Conservation (phyloP, 2,888 invertebrate species). For the Tinea semifulvella region DNA sequence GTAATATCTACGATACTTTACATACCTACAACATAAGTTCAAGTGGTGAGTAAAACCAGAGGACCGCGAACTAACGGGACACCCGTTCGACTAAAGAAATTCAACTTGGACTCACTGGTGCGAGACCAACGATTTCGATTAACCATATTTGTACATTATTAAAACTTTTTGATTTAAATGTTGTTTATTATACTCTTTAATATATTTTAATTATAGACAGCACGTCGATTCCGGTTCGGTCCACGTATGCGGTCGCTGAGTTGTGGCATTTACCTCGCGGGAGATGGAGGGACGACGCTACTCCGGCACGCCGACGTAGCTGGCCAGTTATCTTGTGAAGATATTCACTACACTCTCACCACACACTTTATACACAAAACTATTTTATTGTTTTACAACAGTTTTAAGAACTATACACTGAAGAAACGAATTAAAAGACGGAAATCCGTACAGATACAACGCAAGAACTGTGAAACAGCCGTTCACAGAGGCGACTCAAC, state of each 20-base stretch:
- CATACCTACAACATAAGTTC: no score
- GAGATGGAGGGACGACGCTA: slow-evolving; percentile 45
- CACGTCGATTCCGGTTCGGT: slow-evolving; percentile 11
- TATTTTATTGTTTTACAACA: slow-evolving; percentile 23
- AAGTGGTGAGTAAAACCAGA: no score
- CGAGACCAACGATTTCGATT: slow-evolving; percentile 12
- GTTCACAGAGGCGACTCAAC: slow-evolving; percentile 32
- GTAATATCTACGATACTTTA: no score
- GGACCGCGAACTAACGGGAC: slow-evolving; percentile 50
- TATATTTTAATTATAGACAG: no score
- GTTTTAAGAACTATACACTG: slow-evolving; percentile 32
- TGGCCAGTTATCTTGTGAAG: slow-evolving; percentile 26
- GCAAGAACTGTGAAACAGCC: slow-evolving; percentile 28
- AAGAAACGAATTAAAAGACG: slow-evolving; percentile 53
- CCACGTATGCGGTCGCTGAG: slow-evolving; percentile 50
- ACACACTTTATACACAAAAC: slow-evolving; percentile 35
- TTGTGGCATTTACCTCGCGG: slow-evolving; percentile 54
- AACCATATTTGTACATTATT: no score
- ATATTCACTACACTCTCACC: slow-evolving; percentile 43
- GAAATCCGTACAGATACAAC: slow-evolving; percentile 27
- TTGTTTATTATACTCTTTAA: no score
- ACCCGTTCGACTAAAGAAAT: slow-evolving; percentile 29
- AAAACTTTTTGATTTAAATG: no score
- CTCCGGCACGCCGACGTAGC: slow-evolving; percentile 40
- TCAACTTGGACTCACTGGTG: slow-evolving; percentile 24